A percentile compares a stretch with the other conserved stretches of the same genome.
These are phyloP conservation scores for Trachurus trachurus DNA, from an alignment of 2,797 vertebrate genomes.

Conservation along the genomic window DNA sequence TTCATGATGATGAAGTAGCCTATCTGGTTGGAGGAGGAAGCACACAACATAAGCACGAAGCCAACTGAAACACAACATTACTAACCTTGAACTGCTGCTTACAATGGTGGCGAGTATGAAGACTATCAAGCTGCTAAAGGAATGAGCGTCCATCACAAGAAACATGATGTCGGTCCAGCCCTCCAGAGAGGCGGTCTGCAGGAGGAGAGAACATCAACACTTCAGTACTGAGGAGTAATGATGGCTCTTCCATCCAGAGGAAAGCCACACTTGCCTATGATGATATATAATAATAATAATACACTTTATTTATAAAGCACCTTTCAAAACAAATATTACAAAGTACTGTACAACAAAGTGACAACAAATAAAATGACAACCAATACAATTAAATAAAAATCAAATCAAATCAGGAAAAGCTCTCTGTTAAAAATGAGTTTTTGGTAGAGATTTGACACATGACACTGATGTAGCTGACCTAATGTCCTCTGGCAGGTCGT, in stretches of 20 bases:
- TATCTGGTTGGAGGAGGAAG: slow-evolving; percentile 1
- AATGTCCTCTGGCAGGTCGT: no score
- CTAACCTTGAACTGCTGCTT: background rate
- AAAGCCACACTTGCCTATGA: background rate
- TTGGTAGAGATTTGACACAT: no score
- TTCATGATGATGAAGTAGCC: slow-evolving; percentile 45
- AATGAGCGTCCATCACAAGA: slow-evolving; percentile 27
- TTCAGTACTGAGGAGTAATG: background rate
- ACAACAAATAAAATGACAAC: no score
- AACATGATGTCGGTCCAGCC: slow-evolving; percentile 55
- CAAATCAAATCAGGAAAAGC: no score
- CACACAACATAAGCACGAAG: background rate
- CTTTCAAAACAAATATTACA: no score
- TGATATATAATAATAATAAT: no score
- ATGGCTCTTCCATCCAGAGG: background rate
- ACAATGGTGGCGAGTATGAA: slow-evolving; percentile 33
- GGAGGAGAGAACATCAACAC: background rate
- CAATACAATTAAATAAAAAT: no score
- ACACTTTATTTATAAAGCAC: no score
- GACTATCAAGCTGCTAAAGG: slow-evolving; percentile 8
- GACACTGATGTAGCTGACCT: no score
- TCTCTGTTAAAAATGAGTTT: no score
- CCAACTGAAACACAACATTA: background rate
- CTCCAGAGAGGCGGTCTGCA: slow-evolving; percentile 41
- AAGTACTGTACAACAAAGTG: no score